Percentiles rank a stretch among this genome's conserved stretches.
phyloP scores from a whole-genome alignment of 1,140 invertebrate genomes.

The Heliconius congener region DNA sequence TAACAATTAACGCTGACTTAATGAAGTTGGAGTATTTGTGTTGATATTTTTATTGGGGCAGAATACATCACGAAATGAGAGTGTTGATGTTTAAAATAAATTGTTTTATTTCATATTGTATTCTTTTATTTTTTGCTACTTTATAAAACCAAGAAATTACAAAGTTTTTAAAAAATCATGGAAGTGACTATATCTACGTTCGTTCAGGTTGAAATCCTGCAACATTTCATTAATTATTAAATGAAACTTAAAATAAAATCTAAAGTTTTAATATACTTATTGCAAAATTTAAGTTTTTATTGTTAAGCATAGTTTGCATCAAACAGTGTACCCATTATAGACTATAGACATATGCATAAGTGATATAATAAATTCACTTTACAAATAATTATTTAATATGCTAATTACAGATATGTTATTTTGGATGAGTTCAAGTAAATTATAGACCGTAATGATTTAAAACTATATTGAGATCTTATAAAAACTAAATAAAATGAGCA shows the following conservation, averaged over 20 bases:
- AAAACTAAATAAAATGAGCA: neutral
- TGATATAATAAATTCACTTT: neutral
- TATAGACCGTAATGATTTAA: neutral
- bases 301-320: too few species aligned
- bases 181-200: too few species aligned
- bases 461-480: neutral
- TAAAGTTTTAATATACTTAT: too few species aligned
- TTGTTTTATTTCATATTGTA: neutral
- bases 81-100: conserved; percentile 13
- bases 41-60: conserved; percentile 22
- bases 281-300: too few species aligned
- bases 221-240: too few species aligned
- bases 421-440: neutral
- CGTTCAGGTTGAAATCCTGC: too few species aligned
- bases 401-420: neutral
- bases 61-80: conserved; percentile 1
- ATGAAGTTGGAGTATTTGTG: conserved; percentile 20
- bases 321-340: too few species aligned
- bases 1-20: conserved; percentile 29
- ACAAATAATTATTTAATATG: neutral
- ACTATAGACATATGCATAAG: neutral
- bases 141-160: too few species aligned
- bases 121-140: neutral
- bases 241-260: too few species aligned
- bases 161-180: too few species aligned